These are phyloP conservation scores for Chaetodon auriga DNA, from an alignment of 2,113 vertebrate species.

Conservation along the genomic window DNA sequence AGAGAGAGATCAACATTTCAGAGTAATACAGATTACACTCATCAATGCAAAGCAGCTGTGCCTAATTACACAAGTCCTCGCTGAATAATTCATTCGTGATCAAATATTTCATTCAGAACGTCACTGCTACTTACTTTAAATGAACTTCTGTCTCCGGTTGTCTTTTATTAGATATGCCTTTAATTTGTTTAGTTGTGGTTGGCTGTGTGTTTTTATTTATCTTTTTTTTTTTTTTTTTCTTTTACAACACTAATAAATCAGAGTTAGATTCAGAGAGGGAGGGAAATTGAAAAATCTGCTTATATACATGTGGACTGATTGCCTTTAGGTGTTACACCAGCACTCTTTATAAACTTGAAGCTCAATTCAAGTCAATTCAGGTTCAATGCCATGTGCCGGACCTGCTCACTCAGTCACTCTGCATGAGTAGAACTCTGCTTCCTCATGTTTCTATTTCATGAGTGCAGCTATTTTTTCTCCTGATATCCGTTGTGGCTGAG, in stretches of 20 bases:
- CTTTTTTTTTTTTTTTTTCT: neutral
- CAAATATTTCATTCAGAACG: constrained; percentile 37
- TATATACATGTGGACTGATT: neutral
- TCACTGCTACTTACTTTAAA: constrained; percentile 7
- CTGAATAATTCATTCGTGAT: constrained; percentile 48
- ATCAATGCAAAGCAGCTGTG: constrained; percentile 37
- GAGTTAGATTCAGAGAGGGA: neutral
- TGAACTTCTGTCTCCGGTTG: neutral
- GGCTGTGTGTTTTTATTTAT: neutral
- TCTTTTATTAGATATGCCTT: constrained; percentile 34
- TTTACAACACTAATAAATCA: neutral
- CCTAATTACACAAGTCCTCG: constrained; percentile 39
- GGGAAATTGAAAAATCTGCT: neutral
- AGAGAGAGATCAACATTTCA: neutral
- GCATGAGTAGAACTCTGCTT: neutral
- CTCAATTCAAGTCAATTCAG: neutral
- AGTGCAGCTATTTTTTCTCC: neutral
- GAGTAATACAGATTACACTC: constrained; percentile 4
- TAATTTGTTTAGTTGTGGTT: constrained; percentile 32
- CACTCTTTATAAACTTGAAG: neutral
- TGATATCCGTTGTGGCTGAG: neutral
- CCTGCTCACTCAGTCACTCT: neutral
- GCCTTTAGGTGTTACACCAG: neutral
- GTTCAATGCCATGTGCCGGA: neutral
- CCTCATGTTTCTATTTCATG: neutral